These are phyloP conservation scores for Python bivittatus DNA, from an alignment of 2,113 vertebrate species.

Conservation along the genomic window DNA sequence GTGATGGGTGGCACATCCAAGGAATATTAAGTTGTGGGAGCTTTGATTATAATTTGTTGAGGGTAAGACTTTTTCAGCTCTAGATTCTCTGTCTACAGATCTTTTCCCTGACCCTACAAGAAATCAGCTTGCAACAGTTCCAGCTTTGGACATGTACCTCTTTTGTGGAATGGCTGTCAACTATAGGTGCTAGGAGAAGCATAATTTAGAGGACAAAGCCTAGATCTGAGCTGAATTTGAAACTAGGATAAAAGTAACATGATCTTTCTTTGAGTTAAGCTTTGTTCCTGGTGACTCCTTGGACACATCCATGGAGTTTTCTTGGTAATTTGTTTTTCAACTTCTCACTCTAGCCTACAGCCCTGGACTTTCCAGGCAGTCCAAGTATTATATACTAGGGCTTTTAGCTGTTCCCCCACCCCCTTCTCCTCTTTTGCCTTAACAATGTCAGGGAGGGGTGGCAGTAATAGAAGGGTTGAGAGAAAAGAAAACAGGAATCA, in stretches of 20 bases:
- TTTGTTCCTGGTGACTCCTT: neutral
- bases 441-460: neutral
- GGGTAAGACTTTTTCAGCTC: neutral
- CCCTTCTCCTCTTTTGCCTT: slow-evolving; percentile 1
- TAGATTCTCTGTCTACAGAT: neutral
- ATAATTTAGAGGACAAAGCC: neutral
- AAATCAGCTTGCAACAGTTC: neutral
- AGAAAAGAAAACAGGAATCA: slow-evolving; percentile 18
- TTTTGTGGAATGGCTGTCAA: neutral
- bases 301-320: neutral
- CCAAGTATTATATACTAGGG: neutral
- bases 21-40: neutral
- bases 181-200: neutral
- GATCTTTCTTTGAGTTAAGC: neutral
- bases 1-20: neutral
- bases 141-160: neutral
- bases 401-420: slow-evolving; percentile 17
- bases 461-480: neutral
- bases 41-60: neutral
- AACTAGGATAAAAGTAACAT: neutral
- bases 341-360: neutral
- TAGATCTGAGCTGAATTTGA: neutral
- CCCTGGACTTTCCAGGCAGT: neutral
- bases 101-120: neutral
- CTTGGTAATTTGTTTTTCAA: neutral